phyloP scores from a whole-genome alignment of 2,888 invertebrate genomes.

The Parasteatoda lunata region DNA sequence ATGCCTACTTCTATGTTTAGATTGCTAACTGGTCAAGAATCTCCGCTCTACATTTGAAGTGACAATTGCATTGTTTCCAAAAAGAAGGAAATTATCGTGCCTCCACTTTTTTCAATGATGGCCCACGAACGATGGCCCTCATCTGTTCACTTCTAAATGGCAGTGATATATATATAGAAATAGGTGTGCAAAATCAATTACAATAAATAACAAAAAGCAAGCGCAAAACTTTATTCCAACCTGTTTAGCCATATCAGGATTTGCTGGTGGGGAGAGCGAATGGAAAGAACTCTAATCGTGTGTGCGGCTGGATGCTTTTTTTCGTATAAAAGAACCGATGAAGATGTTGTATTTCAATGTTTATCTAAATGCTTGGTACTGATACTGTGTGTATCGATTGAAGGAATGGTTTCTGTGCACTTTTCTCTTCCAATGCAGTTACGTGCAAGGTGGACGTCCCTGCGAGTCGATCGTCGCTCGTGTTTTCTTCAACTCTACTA shows the following conservation, averaged over 20 bases:
- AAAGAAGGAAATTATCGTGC: conserved; percentile 55
- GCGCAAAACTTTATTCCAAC: conserved; percentile 48
- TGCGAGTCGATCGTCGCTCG: conserved; percentile 32
- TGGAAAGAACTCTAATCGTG: no score
- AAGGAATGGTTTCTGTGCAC: conserved; percentile 60
- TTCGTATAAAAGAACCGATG: background rate
- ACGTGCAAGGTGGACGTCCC: conserved; percentile 41
- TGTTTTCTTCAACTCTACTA: conserved; percentile 61
- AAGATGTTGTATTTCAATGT: conserved; percentile 16
- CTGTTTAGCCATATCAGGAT: conserved; percentile 67
- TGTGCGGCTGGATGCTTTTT: background rate
- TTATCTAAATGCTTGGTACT: conserved; percentile 53
- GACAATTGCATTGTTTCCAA: conserved; percentile 36
- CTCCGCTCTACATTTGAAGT: conserved; percentile 94
- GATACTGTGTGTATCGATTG: conserved; percentile 56
- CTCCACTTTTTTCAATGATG: conserved; percentile 50
- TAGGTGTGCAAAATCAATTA: conserved; percentile 45
- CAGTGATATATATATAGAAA: conserved; percentile 64
- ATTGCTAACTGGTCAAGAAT: conserved; percentile 98
- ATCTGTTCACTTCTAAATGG: conserved; percentile 59
- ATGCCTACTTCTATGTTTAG: conserved; percentile 99
- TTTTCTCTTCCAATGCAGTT: conserved; percentile 57
- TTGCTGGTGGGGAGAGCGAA: background rate
- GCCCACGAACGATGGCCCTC: conserved; percentile 41
- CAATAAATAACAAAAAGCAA: conserved; percentile 28